Base-by-base conservation (phyloP, 2,113 vertebrate genomes). In the Agelaius tricolor region DNA sequence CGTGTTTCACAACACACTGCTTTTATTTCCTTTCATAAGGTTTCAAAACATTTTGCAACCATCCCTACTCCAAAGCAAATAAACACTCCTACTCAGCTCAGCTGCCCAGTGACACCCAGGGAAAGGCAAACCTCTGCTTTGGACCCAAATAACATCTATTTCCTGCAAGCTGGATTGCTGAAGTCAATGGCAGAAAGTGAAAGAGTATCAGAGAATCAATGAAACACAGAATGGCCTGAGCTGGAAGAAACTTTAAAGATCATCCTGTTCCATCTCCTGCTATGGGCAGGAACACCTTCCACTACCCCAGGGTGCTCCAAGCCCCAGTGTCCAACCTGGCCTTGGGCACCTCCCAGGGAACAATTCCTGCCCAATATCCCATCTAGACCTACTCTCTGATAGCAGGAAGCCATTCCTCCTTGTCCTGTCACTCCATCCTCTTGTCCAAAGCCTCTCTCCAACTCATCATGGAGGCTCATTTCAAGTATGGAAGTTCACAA, bases 41-140 rank as follows among this genome's bases (percentile, higher is more conserved):
- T 85, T 86, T 87, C 87, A 72, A 87, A 96, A 79, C 67, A 74
- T 91, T 94, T 73, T 9, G 2, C 89, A 96, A 90, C 21, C 78
- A 41, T 9, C 44, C 7, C 84, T 91, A 93, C 93, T 96, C 91
- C 87, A 96, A 93, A 91, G 78, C 71, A 96, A 96, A 94, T 21
- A 96, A 93, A 94, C 30, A 63, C 46, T 89, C 74, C 87, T 46
- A 73, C 85, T 66, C 88, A 43, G 54, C 67, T 28, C 3, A 44
- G 51, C 71, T 62, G 57, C 4, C 90, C 86, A 69, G 31, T 24
- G 61, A 76, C 58, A 8, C 4, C 27, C 15, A 14, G 4, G 24
- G 67, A 49, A 68, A 78, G 35, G 71, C 74, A 94, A 76, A 75
- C 17, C 51, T 30, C 66, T 65, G 63, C 4, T 84, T 15, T 54